Base-by-base conservation (phyloP, 2,113 vertebrate genomes). In the Corythaixoides concolor region DNA sequence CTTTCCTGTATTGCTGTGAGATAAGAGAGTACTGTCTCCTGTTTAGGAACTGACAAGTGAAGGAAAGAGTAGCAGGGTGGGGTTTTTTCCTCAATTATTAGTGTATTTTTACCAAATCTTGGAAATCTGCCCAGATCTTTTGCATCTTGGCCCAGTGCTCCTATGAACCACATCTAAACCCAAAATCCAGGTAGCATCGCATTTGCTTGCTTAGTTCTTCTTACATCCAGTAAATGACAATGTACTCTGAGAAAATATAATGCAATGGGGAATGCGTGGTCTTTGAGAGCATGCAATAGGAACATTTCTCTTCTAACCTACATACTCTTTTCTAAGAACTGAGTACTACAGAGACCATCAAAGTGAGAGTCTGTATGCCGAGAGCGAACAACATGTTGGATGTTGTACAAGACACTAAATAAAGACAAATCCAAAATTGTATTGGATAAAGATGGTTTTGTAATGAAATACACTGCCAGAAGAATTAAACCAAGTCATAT, bases 31-130 rank as follows among this genome's bases (percentile, higher is more conserved):
- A 18, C 27, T 73, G 28, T 49, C 19, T 85, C 14, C 33, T 75
- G 3, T 28, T 89, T 52, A 55, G 26, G 13, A 86, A 45, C n/a
- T 8, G 14, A 69, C 17, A 69, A 43, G 4, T 79, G 13, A 35
- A 88, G 37, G 43, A 68, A 87, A 89, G 14, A 74, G 8, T 41
- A 12, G 16, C 6, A 2, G 2, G 28, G 2, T 39, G 41, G 12
- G 41, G 2, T 7, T 41, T 63, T 33, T 10, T 0, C 3, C 22
- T 8, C 9, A 15, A 0, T 64, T 83, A 49, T 72, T 69, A 76
- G 33, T 35, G 27, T 32, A 8, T 2, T 79, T 79, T 82, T 60
- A 66, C 22, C 10, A 74, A n/a, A 50, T 47, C 41, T 53, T 85
- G 20, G 52, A 82, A 78, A 85, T 63, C 27, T 60, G 16, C 5